Evolutionary conservation across 1,140 invertebrate genomes (phyloP), one percentile per base, ranked within the genome.

Genomic region (Saccostrea echinata): DNA sequence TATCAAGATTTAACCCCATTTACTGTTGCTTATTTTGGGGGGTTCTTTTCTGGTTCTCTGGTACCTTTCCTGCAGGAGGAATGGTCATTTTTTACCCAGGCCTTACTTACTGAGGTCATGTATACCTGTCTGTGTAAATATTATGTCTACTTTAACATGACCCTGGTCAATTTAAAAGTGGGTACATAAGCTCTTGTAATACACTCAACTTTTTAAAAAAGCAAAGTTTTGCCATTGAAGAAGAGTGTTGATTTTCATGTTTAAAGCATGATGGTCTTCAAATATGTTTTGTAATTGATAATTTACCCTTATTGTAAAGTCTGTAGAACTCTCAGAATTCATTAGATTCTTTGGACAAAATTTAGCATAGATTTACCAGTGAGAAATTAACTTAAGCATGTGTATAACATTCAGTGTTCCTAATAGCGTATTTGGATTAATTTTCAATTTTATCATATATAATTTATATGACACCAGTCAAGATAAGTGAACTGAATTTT

Each of bases 281-380:
- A 76, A 76, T 76, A 76, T 76, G 24, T 18, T 33, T 33, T 76
- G 68, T 27, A 27, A 76, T 30, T 33, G 68, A 76, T 76, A 16
- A 33, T 76, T 33, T 27, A 13, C 11, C 12, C 13, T 76, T 4
- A 55, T 13, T 55, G n/a, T 55, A 55, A 13, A 61, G 18, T 61
- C 4, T 61, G 9, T 43, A 6, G 55, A 61, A 21, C n/a, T n/a
- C 55, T 21, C 55, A 61, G 18, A 61, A 6, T 61, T 61, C 8
- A 21, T n/a, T 61, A 61, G 21, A 61, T 61, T 21, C 18, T 21
- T 18, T 21, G 6, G 55, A 61, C 55, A 3, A 43, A 43, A 43
- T 43, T 2, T 3, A 43, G 43, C 43, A 43, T 43, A 43, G 43
- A 43, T 43, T 43, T 43, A 9, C 43, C 6, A 0, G 43, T 43